phyloP scores from a whole-genome alignment of 2,113 vertebrate genomes.

The Edolisoma coerulescens region DNA sequence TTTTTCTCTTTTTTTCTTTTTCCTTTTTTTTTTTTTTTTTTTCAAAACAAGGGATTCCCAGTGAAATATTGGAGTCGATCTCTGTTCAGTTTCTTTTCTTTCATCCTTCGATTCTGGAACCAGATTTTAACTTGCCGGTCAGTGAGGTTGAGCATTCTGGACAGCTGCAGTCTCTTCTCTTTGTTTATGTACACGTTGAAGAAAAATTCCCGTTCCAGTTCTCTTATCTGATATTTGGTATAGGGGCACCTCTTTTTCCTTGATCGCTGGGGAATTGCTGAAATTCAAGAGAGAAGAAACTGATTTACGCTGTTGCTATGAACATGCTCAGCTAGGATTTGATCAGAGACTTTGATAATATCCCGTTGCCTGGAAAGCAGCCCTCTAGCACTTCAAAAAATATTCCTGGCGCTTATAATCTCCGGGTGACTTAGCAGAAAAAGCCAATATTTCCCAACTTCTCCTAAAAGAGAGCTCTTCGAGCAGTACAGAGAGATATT shows the following conservation, averaged over 20 bases:
- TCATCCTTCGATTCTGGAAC: conserved; percentile 99
- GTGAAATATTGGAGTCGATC: conserved; percentile 98
- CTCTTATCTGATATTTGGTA: conserved; percentile 98
- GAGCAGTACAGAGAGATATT: conserved; percentile 51
- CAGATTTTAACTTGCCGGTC: conserved; percentile 99
- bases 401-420: neutral
- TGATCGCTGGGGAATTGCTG: conserved; percentile 84
- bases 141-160: conserved; percentile 96
- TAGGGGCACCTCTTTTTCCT: conserved; percentile 98
- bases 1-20: neutral
- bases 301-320: neutral
- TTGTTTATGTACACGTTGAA: conserved; percentile 99
- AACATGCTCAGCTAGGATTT: neutral
- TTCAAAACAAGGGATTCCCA: conserved; percentile 96
- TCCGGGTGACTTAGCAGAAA: neutral
- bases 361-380: neutral
- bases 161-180: conserved; percentile 97
- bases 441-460: conserved; percentile 30
- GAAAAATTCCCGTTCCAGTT: conserved; percentile 99
- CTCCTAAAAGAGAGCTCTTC: conserved; percentile 22
- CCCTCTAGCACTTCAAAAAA: neutral
- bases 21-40: neutral
- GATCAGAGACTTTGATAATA: neutral
- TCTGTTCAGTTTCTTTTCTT: conserved; percentile 99
- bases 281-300: conserved; percentile 58